These are phyloP conservation scores for Perizoma affinitatum DNA, from an alignment of 2,888 invertebrate genomes.

Conservation along the genomic window DNA sequence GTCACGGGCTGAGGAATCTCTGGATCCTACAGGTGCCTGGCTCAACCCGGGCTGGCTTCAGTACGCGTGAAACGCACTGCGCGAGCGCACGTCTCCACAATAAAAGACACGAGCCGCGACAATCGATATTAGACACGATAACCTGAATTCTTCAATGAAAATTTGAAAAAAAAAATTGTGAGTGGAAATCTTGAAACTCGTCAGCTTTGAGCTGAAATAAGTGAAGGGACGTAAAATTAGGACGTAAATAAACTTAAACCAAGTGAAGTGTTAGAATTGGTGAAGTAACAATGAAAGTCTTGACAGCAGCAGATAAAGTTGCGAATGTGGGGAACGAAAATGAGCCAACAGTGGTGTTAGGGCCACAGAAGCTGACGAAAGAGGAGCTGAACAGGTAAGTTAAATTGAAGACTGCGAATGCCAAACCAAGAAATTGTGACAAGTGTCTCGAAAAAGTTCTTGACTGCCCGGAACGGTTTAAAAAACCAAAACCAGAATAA, in stretches of 20 bases:
- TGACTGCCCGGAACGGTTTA: no score
- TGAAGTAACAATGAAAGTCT: conserved; percentile 68
- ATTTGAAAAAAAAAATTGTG: conserved; percentile 5
- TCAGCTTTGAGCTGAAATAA: background rate
- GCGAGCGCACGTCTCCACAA: conserved; percentile 47
- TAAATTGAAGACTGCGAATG: background rate
- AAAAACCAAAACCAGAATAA: no score
- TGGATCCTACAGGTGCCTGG: conserved; percentile 51
- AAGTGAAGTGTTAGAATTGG: conserved; percentile 31
- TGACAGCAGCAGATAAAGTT: conserved; percentile 69
- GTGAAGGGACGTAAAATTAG: background rate
- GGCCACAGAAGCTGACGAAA: conserved; percentile 60
- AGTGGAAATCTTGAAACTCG: background rate
- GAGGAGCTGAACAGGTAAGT: conserved; percentile 76
- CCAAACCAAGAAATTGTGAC: no score
- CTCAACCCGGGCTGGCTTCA: conserved; percentile 38
- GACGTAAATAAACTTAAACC: background rate
- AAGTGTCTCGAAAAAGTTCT: no score
- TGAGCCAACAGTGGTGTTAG: conserved; percentile 66
- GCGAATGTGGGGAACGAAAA: conserved; percentile 66
- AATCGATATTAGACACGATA: conserved; percentile 65
- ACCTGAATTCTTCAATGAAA: conserved; percentile 19
- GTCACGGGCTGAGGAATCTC: conserved; percentile 44
- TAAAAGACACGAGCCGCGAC: conserved; percentile 24
- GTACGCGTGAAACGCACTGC: conserved; percentile 44